Percentiles rank a stretch among this genome's conserved stretches.
phyloP scores from a whole-genome alignment of 1,140 invertebrate genomes.

The Ceratosolen fusciceps region DNA sequence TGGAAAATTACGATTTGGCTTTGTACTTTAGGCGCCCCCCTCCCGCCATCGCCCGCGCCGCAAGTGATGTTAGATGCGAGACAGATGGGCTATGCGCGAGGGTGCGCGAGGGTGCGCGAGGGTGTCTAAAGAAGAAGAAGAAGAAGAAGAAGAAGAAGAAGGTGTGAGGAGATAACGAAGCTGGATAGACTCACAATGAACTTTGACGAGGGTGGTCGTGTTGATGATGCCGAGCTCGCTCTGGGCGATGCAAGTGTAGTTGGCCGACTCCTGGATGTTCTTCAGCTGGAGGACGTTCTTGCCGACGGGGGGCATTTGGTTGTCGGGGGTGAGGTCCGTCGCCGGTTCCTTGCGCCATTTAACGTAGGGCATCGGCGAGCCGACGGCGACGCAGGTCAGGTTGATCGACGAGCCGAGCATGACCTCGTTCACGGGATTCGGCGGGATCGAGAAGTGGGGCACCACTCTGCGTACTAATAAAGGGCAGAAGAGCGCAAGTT shows the following conservation, averaged over 20 bases:
- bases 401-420: conserved; percentile 92
- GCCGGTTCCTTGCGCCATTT: conserved; percentile 91
- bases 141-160: neutral
- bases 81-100: too few species aligned
- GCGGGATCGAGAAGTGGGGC: conserved; percentile 94
- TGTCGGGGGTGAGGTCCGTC: conserved; percentile 87
- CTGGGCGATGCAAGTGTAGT: conserved; percentile 97
- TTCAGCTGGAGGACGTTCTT: conserved; percentile 88
- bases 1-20: too few species aligned
- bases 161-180: neutral
- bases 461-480: conserved; percentile 93
- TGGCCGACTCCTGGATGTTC: conserved; percentile 91
- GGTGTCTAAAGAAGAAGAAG: too few species aligned
- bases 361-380: conserved; percentile 97
- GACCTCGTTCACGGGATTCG: conserved; percentile 86
- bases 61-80: too few species aligned
- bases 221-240: conserved; percentile 94
- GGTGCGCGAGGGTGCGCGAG: too few species aligned
- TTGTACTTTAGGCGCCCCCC: too few species aligned
- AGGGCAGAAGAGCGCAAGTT: neutral
- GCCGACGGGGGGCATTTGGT: conserved; percentile 87
- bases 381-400: conserved; percentile 95
- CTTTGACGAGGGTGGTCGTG: conserved; percentile 88
- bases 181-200: conserved; percentile 86
- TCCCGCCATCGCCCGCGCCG: too few species aligned